These are phyloP conservation scores for Xiphophorus couchianus DNA, from an alignment of 2,113 vertebrate species.

Conservation along the genomic window DNA sequence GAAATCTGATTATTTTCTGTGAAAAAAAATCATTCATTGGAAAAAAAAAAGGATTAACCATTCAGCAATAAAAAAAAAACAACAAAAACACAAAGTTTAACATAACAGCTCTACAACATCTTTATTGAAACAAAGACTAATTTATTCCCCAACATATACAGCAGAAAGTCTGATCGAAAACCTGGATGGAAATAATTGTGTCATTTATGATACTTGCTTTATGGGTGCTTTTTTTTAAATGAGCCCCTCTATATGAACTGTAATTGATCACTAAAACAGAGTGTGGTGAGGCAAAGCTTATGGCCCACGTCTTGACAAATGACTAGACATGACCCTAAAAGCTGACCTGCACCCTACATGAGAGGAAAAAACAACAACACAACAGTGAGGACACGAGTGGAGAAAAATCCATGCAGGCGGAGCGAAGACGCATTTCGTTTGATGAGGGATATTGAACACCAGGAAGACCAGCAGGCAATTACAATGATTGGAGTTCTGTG, in stretches of 20 bases:
- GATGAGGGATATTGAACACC: slow-evolving; percentile 80
- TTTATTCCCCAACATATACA: slow-evolving; percentile 52
- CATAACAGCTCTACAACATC: slow-evolving; percentile 28
- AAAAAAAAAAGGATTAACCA: too few species aligned
- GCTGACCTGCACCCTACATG: slow-evolving; percentile 73
- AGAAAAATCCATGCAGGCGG: slow-evolving; percentile 73
- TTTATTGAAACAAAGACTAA: slow-evolving; percentile 55
- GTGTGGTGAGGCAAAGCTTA: slow-evolving; percentile 48
- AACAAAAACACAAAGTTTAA: too few species aligned
- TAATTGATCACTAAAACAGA: slow-evolving; percentile 76
- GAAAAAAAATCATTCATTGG: not conserved
- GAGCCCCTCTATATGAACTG: slow-evolving; percentile 69
- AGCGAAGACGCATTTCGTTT: slow-evolving; percentile 68
- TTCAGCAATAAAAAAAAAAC: too few species aligned
- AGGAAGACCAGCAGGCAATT: slow-evolving; percentile 76
- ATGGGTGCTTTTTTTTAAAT: slow-evolving; percentile 57
- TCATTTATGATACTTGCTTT: slow-evolving; percentile 63
- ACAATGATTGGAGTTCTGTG: slow-evolving; percentile 78
- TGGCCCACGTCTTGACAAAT: slow-evolving; percentile 73
- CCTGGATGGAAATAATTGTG: slow-evolving; percentile 52
- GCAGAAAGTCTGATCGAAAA: slow-evolving; percentile 6
- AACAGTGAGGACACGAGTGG: slow-evolving; percentile 38
- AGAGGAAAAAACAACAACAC: slow-evolving; percentile 7
- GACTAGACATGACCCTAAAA: slow-evolving; percentile 75
- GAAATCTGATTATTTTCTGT: too few species aligned